Evolutionary conservation across 2,888 invertebrate genomes (phyloP).

Genomic region (Lathronympha strigana): DNA sequence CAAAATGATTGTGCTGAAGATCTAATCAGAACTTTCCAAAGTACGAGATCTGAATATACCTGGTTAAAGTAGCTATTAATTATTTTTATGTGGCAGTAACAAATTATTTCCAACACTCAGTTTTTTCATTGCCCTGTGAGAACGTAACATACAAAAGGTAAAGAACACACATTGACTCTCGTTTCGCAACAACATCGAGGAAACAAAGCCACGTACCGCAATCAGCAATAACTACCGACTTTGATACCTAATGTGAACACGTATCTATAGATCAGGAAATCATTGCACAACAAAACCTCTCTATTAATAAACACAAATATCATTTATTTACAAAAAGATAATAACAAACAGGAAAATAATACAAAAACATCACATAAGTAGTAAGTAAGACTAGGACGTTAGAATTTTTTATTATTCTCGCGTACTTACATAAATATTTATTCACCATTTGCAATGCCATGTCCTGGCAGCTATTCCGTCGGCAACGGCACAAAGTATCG

Average conservation of each 20-base stretch:
- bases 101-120: background rate
- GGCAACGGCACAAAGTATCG: conserved; percentile 36
- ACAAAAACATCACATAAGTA: no score
- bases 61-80: background rate
- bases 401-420: no score
- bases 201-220: conserved; percentile 8
- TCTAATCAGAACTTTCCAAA: conserved; percentile 24
- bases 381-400: no score
- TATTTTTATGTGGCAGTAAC: background rate
- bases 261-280: conserved; percentile 29
- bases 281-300: conserved; percentile 20
- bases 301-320: no score
- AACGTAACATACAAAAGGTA: background rate
- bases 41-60: conserved; percentile 7
- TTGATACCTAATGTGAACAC: conserved; percentile 20
- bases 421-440: conserved; percentile 26
- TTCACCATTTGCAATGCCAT: conserved; percentile 33
- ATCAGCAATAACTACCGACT: conserved; percentile 21
- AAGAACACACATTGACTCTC: background rate
- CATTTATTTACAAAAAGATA: no score
- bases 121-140: background rate
- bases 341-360: no score
- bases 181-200: background rate
- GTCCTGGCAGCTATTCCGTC: conserved; percentile 30
- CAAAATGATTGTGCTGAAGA: conserved; percentile 16